Evolutionary conservation across 2,113 vertebrate genomes (phyloP), one percentile per base, ranked within the genome.

Genomic region (Zosterops lateralis): DNA sequence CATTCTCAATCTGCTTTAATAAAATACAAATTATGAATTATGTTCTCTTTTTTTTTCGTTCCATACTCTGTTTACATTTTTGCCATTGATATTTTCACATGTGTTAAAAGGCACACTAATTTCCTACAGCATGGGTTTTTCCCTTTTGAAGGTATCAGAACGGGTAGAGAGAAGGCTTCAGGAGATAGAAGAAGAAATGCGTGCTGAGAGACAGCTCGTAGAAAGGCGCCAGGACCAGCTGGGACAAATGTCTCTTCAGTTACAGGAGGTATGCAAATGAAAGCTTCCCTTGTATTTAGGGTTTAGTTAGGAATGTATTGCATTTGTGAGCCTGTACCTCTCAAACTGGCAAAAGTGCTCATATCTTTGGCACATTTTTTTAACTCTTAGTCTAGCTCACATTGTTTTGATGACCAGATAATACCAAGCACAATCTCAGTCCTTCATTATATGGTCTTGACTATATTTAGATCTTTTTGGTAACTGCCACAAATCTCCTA

Each of bases 111-210:
- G 44, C 2, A 3, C 44, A 29, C 17, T 91, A 10, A 93, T 88
- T 82, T 81, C 40, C 53, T 36, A 16, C 66, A 61, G 24, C 6
- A 32, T 64, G 65, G 2, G 1, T 58, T 65, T 93, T 80, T 77
- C 62, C 61, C 19, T 48, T 89, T 71, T 95, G 73, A 90, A 99
- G 99, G 98, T 98, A 76, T 98, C 99, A 4, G 98, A 98, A 72
- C 98, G 98, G 2, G 98, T 99, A 73, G 98, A 99, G 96, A 97
- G 96, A 56, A 98, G 98, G 81, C 98, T 99, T 89, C 98, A 98
- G 89, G 98, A 99, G 91, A 97, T 99, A 78, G 98, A 99, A 84
- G 97, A 97, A 91, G 98, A 98, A 94, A 98, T 98, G 97, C 97
- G 87, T 64, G 61, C 95, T 1, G 98, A 98, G 91, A 97, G 97